These are phyloP conservation scores for Scomber scombrus DNA, from an alignment of 2,113 vertebrate species.

Conservation along the genomic window DNA sequence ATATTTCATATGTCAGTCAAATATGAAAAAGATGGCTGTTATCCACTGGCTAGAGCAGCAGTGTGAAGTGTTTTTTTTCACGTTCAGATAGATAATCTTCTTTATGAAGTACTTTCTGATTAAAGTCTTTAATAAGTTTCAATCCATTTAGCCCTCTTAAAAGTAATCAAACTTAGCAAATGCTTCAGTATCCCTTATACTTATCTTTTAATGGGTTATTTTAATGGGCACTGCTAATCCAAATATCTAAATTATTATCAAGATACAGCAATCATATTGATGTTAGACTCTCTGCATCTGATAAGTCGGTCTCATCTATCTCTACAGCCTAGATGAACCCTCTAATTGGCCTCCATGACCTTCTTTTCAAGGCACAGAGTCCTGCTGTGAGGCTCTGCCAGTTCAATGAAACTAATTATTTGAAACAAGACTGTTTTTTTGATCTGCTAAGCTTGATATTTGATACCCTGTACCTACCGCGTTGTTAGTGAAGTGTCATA, in stretches of 20 bases:
- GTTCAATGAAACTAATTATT: constrained; percentile 23
- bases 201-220: constrained; percentile 82
- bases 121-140: constrained; percentile 72
- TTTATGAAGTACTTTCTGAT: constrained; percentile 69
- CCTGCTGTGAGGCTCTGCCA: background rate
- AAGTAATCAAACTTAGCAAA: constrained; percentile 66
- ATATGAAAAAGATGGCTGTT: constrained; percentile 35
- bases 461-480: background rate
- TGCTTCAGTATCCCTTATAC: constrained; percentile 57
- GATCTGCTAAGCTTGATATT: constrained; percentile 29
- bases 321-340: constrained; percentile 52
- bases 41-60: constrained; percentile 48
- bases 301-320: constrained; percentile 63
- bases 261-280: constrained; percentile 68
- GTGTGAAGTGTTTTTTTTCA: constrained; percentile 65
- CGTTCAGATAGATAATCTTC: constrained; percentile 61
- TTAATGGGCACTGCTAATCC: constrained; percentile 73
- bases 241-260: constrained; percentile 83
- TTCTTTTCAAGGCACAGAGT: constrained; percentile 6
- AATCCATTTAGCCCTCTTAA: constrained; percentile 69
- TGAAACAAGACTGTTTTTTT: constrained; percentile 25
- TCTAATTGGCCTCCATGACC: constrained; percentile 58
- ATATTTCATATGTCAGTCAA: constrained; percentile 69
- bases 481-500: background rate
- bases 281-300: constrained; percentile 45